Percentiles rank a stretch among this genome's conserved stretches.
phyloP scores from a whole-genome alignment of 1,140 invertebrate genomes.

The Heliconius nattereri region DNA sequence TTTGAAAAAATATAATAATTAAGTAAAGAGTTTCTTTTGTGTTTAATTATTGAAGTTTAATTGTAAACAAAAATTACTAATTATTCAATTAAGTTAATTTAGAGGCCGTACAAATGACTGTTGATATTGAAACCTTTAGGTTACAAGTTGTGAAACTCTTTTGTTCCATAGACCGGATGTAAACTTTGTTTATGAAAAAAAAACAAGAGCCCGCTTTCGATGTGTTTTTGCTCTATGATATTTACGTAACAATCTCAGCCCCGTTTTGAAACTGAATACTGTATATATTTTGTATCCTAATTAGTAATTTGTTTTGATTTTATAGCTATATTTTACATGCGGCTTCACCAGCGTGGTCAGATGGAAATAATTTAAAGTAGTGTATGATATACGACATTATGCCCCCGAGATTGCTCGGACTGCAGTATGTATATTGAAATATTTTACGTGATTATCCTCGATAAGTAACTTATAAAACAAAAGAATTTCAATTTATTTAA shows the following conservation, averaged over 20 bases:
- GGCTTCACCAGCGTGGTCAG: too few species aligned
- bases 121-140: background rate
- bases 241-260: slow-evolving; percentile 12
- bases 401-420: too few species aligned
- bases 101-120: background rate
- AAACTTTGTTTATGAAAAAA: slow-evolving; percentile 12
- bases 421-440: too few species aligned
- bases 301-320: background rate
- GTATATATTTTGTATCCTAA: background rate
- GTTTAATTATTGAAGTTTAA: background rate
- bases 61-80: slow-evolving; percentile 3
- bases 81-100: slow-evolving; percentile 4
- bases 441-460: too few species aligned
- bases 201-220: background rate
- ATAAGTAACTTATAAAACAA: too few species aligned
- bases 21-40: slow-evolving; percentile 6
- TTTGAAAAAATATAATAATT: slow-evolving; percentile 2
- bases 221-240: slow-evolving; percentile 12
- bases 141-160: slow-evolving; percentile 1
- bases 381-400: too few species aligned
- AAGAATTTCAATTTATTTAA: too few species aligned
- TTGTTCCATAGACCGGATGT: slow-evolving; percentile 8
- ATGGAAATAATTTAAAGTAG: too few species aligned
- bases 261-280: background rate
- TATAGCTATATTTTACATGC: background rate